Evolutionary conservation across 2,113 vertebrate genomes (phyloP).

Genomic region (Engystomops pustulosus): DNA sequence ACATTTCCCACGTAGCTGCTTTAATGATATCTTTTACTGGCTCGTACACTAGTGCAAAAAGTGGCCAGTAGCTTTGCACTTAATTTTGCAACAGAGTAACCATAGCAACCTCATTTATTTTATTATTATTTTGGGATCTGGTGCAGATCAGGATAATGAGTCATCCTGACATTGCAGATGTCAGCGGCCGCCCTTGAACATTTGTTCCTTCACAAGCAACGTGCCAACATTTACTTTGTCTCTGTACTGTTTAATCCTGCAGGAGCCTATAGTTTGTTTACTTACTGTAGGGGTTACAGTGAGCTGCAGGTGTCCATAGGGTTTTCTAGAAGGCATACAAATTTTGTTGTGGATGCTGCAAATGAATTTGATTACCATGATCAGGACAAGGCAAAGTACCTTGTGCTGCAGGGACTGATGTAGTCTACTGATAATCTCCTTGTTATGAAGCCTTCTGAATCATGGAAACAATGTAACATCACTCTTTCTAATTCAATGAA

Average conservation of each 20-base stretch:
- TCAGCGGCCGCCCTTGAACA: conserved; percentile 1
- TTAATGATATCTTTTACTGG: no score
- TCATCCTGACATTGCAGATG: conserved; percentile 25
- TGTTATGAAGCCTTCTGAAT: neutral
- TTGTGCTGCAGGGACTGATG: neutral
- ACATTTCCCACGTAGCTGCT: no score
- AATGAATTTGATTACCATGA: no score
- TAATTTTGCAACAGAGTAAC: neutral
- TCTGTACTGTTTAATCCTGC: neutral
- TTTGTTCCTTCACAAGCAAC: conserved; percentile 6
- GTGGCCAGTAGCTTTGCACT: neutral
- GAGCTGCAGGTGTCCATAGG: neutral
- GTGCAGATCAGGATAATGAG: conserved; percentile 44
- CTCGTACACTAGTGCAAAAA: neutral
- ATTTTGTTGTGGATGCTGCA: neutral
- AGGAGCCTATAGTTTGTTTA: neutral
- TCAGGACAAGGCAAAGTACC: neutral
- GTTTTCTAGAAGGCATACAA: neutral
- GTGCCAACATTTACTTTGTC: neutral
- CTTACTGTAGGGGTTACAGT: neutral
- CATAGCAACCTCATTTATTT: neutral
- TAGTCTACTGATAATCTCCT: neutral
- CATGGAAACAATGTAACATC: neutral
- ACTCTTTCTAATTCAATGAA: neutral
- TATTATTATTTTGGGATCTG: conserved; percentile 26